Conservation (phyloP, 2,113 vertebrate genomes). For the Eulemur macaco region DNA sequence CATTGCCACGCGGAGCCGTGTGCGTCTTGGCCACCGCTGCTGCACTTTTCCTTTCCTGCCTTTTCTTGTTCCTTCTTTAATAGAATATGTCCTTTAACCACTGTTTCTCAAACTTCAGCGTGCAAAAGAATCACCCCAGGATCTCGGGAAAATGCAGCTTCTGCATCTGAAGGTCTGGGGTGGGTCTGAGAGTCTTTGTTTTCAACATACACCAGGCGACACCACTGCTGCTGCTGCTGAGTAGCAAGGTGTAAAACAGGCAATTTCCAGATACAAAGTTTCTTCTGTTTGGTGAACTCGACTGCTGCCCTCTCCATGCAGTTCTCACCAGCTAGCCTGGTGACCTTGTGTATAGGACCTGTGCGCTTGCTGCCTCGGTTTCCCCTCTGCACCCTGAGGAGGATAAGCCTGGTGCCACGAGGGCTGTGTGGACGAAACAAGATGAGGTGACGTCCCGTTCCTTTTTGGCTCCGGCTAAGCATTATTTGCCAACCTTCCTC, state of each 20-base stretch:
- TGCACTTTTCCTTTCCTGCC: background rate
- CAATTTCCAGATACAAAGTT: background rate
- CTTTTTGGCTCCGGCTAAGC: background rate
- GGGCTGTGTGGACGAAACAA: background rate
- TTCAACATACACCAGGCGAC: background rate
- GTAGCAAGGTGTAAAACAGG: background rate
- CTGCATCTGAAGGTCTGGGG: background rate
- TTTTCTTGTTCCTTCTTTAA: background rate
- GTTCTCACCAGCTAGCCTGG: background rate
- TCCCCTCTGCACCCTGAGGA: background rate
- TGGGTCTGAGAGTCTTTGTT: background rate
- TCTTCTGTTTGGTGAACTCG: background rate
- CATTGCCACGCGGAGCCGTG: rapidly evolving
- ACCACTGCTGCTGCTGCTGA: no score
- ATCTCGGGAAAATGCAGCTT: background rate
- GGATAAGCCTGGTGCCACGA: background rate
- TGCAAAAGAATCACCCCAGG: background rate
- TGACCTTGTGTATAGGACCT: background rate
- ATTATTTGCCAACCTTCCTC: background rate
- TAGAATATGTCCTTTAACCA: background rate
- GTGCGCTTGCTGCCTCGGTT: background rate
- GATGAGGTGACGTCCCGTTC: background rate
- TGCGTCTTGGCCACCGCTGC: background rate
- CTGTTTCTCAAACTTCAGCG: background rate
- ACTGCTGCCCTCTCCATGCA: background rate